Evolutionary conservation across 2,888 invertebrate species (phyloP).

Genomic region (Sthenelais limicola): DNA sequence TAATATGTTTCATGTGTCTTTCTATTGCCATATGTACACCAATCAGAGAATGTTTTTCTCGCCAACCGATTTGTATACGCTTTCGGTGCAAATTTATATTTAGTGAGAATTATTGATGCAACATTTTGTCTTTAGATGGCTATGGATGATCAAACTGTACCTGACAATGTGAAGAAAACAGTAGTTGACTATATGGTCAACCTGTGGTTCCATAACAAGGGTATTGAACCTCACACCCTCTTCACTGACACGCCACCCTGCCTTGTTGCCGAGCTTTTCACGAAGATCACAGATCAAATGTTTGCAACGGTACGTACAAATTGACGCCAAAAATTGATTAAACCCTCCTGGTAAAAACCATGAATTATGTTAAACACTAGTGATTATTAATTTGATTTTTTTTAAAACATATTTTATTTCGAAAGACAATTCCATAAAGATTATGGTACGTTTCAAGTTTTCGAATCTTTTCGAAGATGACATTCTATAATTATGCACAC

Average conservation of each 20-base stretch:
- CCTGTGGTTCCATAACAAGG: constrained; percentile 49
- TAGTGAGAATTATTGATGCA: neutral
- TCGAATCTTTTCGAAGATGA: no score
- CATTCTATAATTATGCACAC: no score
- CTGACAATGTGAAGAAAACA: constrained; percentile 38
- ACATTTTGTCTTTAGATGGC: constrained; percentile 30
- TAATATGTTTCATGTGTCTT: neutral
- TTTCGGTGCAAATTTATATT: neutral
- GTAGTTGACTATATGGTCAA: constrained; percentile 49
- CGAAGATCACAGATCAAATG: constrained; percentile 38
- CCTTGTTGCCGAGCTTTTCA: constrained; percentile 46
- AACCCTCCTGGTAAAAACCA: neutral
- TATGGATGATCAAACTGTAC: constrained; percentile 48
- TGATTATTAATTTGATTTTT: no score
- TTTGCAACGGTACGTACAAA: constrained; percentile 41
- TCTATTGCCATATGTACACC: neutral
- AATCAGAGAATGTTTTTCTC: neutral
- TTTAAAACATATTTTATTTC: no score
- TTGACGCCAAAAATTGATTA: neutral
- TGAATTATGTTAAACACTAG: no score
- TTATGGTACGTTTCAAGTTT: no score
- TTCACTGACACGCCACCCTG: constrained; percentile 49
- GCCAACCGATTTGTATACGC: neutral
- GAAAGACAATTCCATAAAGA: no score
- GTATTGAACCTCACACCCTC: constrained; percentile 47